Evolutionary conservation across 2,888 invertebrate species (phyloP).

Genomic region (Hypomecis punctinalis): DNA sequence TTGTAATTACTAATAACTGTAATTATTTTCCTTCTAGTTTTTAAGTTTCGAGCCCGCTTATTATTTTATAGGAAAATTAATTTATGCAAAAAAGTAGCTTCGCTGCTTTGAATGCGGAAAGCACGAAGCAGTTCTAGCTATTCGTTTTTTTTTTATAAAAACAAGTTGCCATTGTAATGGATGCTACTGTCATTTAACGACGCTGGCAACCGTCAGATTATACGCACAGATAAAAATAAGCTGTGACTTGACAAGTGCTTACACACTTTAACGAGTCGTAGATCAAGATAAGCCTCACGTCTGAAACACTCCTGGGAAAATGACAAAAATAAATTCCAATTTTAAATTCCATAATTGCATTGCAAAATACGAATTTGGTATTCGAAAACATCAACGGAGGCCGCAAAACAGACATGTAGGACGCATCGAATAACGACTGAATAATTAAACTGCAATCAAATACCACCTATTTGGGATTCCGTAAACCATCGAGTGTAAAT

Average conservation of each 20-base stretch:
- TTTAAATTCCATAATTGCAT: conserved; percentile 47
- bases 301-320: conserved; percentile 34
- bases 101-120: conserved; percentile 25
- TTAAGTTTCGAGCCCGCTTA: conserved; percentile 50
- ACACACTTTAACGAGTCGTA: conserved; percentile 35
- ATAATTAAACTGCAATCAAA: conserved; percentile 76
- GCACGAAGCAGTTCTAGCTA: conserved; percentile 6
- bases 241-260: conserved; percentile 31
- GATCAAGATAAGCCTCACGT: conserved; percentile 36
- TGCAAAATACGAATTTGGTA: conserved; percentile 48
- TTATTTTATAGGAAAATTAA: conserved; percentile 47
- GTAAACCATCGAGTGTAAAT: conserved; percentile 65
- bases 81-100: conserved; percentile 31
- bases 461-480: conserved; percentile 65
- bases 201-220: conserved; percentile 34
- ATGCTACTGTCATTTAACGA: conserved; percentile 35
- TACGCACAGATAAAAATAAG: conserved; percentile 34
- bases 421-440: conserved; percentile 65
- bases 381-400: conserved; percentile 46
- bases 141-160: conserved; percentile 32
- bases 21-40: conserved; percentile 63
- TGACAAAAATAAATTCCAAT: conserved; percentile 34
- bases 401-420: conserved; percentile 49
- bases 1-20: conserved; percentile 72
- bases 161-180: conserved; percentile 23